Evolutionary conservation across 2,113 vertebrate species (phyloP).

Genomic region (Carlito syrichta): DNA sequence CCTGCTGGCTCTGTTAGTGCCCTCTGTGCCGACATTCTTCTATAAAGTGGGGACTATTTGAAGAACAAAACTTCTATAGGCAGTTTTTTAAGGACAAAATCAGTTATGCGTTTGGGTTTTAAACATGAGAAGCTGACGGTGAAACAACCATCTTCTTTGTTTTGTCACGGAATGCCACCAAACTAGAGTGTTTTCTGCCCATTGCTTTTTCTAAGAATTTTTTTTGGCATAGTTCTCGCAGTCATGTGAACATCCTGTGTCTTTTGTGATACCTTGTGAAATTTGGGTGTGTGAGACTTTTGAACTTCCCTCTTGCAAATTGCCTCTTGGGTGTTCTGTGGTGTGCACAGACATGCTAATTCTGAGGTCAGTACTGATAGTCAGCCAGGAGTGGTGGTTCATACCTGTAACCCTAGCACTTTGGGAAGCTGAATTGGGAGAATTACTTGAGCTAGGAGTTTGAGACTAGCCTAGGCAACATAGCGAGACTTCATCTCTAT

Average conservation of each 20-base stretch:
- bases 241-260: not conserved
- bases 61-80: not conserved
- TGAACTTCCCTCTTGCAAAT: not conserved
- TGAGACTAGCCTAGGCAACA: too few species aligned
- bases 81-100: conserved; percentile 26
- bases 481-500: too few species aligned
- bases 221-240: not conserved
- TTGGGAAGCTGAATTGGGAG: too few species aligned
- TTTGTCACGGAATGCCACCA: not conserved
- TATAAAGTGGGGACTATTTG: not conserved
- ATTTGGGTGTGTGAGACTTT: not conserved
- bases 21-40: not conserved
- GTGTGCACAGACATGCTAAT: not conserved
- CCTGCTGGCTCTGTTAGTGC: not conserved
- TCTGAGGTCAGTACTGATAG: not conserved
- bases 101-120: not conserved
- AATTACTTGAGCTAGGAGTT: too few species aligned
- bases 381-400: too few species aligned
- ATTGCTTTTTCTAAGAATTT: conserved; percentile 14
- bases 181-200: not conserved
- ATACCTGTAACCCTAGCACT: too few species aligned
- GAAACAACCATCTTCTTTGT: not conserved
- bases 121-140: not conserved
- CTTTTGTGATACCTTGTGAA: not conserved
- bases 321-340: not conserved